Evolutionary conservation across 2,113 vertebrate species (phyloP).

Genomic region (Mobula hypostoma): DNA sequence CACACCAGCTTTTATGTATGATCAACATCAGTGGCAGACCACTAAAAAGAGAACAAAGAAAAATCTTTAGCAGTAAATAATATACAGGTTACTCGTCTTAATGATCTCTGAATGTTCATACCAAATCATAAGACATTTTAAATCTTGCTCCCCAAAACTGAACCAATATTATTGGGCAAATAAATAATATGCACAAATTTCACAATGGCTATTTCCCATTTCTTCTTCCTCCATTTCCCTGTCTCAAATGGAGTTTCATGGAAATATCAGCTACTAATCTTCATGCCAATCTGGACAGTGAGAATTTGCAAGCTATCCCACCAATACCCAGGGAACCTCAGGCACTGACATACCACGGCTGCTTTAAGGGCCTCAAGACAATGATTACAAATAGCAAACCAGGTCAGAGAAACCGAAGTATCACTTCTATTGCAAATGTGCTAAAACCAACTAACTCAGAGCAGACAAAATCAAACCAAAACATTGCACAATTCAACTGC

Average conservation of each 20-base stretch:
- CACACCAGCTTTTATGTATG: slow-evolving; percentile 96
- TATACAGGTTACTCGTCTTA: not conserved
- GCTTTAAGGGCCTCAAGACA: not conserved
- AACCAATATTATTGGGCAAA: not conserved
- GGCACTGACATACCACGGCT: not conserved
- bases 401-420: not conserved
- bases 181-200: not conserved
- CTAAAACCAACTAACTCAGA: not conserved
- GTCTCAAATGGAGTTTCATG: not conserved
- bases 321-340: not conserved
- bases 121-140: not conserved
- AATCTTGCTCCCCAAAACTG: not conserved
- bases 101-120: not conserved
- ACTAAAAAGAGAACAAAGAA: slow-evolving; percentile 54
- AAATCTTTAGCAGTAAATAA: slow-evolving; percentile 1
- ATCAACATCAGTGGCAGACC: slow-evolving; percentile 91
- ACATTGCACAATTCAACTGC: not conserved
- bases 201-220: not conserved
- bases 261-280: not conserved
- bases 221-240: not conserved
- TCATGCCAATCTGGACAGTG: not conserved
- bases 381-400: not conserved
- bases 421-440: not conserved
- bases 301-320: not conserved
- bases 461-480: not conserved